Base-by-base conservation (phyloP, 2,888 invertebrate genomes). In the Crossocerus cetratus region DNA sequence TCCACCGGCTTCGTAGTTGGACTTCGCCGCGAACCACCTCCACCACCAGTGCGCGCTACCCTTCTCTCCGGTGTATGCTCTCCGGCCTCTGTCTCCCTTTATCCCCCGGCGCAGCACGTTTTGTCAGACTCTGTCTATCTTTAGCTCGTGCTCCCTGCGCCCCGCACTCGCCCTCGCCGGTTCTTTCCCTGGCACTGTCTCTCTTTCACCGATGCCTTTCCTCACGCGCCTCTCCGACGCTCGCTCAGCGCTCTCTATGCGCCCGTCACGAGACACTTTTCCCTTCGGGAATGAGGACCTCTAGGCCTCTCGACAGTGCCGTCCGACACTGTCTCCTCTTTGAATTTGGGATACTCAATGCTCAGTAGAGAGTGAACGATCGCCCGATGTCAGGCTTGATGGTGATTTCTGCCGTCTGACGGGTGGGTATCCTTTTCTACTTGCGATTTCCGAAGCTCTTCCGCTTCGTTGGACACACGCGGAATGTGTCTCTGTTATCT, bases 21-120 rank as follows among this genome's bases (percentile, higher is more conserved):
- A 22, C 18, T 16, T 16, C 18, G n/a, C 43, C 64, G 69, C 5
- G 69, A 58, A 65, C 67, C 69, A 70, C 67, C 69, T 65, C 67
- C 65, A 54, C 49, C 53, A 53, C 49, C 45, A 18, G 57, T 61
- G 54, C 61, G 62, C 20, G 64, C 63, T 66, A 73, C 68, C 64
- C 78, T 49, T 16, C 14, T 16, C 16, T 16, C n/a, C 21, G 22
- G 13, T 20, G 22, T n/a, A 20, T 14, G 5, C 61, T 61, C 61
- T 42, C 43, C n/a, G n/a, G n/a, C n/a, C n/a, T 61, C 61, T 2
- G 11, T 49, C 49, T 16, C 16, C 14, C 49, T 49, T 49, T 49
- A 14, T 49, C 49, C 49, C 16, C 49, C 49, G 16, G 14, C 49
- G 49, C 14, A 14, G 4, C 32, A 32, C 49, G 49, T 49, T 49